Percentiles rank a stretch among this genome's conserved stretches.
phyloP scores from a whole-genome alignment of 2,888 invertebrate genomes.

The Drosophila pseudotalamancana region DNA sequence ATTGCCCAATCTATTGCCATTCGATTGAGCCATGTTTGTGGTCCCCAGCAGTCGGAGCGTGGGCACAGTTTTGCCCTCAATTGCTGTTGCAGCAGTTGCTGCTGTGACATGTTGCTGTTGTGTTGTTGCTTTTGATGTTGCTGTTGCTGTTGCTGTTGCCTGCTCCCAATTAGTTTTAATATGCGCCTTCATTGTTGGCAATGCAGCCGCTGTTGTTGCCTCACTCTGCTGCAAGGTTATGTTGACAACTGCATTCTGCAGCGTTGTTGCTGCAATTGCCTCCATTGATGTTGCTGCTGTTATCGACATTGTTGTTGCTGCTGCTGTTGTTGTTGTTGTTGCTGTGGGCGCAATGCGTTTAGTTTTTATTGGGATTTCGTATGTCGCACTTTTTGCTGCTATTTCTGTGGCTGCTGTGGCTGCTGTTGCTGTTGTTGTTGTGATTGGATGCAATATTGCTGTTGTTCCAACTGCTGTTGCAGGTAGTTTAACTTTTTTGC shows the following conservation, averaged over 20 bases:
- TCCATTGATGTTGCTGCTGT: conserved; percentile 1
- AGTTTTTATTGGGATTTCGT: conserved; percentile 30
- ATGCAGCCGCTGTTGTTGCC: neutral
- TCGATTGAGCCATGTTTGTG: conserved; percentile 8
- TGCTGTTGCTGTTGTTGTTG: conserved; percentile 10
- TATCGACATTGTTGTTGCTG: conserved; percentile 1
- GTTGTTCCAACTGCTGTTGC: neutral
- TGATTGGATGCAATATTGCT: conserved; percentile 1
- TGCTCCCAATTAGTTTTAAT: conserved; percentile 32
- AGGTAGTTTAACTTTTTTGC: neutral
- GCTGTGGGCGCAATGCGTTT: conserved; percentile 30
- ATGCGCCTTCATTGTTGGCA: conserved; percentile 28
- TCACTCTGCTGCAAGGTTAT: conserved; percentile 14
- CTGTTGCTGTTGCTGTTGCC: conserved; percentile 15
- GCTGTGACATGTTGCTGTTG: conserved; percentile 9
- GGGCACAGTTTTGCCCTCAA: conserved; percentile 28
- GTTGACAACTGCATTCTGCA: conserved; percentile 8
- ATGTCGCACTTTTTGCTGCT: neutral
- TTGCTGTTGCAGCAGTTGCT: conserved; percentile 3
- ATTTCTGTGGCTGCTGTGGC: neutral
- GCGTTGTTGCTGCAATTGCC: too few species aligned
- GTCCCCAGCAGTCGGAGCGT: conserved; percentile 85
- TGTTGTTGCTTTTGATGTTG: neutral
- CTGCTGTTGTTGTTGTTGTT: conserved; percentile 9
- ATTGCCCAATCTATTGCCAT: conserved; percentile 1